phyloP scores from a whole-genome alignment of 2,797 vertebrate species.

The Etheostoma nigrum region DNA sequence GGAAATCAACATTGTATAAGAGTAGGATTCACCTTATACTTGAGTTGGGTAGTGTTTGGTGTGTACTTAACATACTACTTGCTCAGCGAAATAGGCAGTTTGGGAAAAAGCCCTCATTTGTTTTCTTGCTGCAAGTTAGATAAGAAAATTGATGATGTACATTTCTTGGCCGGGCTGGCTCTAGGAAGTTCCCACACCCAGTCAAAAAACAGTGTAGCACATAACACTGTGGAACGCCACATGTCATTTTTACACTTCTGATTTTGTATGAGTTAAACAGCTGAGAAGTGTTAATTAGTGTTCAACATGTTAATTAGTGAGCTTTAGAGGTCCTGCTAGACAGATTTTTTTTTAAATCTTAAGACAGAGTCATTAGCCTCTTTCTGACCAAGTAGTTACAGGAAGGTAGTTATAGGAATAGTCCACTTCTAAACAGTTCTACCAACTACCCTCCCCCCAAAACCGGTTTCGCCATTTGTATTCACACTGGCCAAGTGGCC shows the following conservation, averaged over 20 bases:
- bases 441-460: too few relatives aligned
- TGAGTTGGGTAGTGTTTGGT: background rate
- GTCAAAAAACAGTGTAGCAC: background rate
- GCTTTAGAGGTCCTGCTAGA: background rate
- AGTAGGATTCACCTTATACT: background rate
- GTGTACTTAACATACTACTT: background rate
- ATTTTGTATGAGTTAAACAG: background rate
- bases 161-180: background rate
- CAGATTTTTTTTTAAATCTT: background rate
- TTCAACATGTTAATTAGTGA: background rate
- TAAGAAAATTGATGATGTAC: background rate
- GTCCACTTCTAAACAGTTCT: too few relatives aligned
- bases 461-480: too few relatives aligned
- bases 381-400: too few relatives aligned
- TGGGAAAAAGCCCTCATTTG: background rate
- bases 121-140: background rate
- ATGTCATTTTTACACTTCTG: background rate
- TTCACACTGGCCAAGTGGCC: too few relatives aligned
- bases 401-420: too few relatives aligned
- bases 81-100: background rate
- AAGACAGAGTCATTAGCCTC: background rate
- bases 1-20: background rate
- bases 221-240: background rate
- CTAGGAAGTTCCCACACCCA: background rate
- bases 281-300: background rate